Conservation (phyloP, 2,113 vertebrate genomes). For the Anser brachyrhynchus region DNA sequence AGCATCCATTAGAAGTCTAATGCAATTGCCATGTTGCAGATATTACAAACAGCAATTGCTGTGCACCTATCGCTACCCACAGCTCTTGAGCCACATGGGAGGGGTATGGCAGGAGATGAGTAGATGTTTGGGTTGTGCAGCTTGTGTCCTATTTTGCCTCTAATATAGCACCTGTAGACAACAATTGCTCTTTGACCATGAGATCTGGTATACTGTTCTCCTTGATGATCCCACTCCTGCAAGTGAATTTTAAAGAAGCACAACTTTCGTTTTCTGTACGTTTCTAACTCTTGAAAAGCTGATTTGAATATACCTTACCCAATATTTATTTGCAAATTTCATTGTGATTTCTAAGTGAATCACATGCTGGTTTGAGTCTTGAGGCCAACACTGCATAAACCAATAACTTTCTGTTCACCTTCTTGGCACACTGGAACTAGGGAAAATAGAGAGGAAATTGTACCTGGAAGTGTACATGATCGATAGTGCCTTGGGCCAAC, state of each 20-base stretch:
- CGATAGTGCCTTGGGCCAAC: not conserved
- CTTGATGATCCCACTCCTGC: not conserved
- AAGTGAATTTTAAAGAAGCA: not conserved
- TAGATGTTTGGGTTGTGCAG: accelerated
- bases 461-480: not conserved
- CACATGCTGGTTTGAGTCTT: not conserved
- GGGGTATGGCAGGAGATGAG: not conserved
- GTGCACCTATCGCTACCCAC: accelerated
- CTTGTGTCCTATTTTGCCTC: accelerated
- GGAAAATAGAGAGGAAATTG: not conserved
- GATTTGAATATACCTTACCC: not conserved
- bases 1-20: not conserved
- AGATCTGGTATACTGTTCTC: accelerated
- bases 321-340: not conserved
- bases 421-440: not conserved
- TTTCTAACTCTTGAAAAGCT: not conserved
- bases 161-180: not conserved
- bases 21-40: not conserved
- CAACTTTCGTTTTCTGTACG: not conserved
- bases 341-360: not conserved
- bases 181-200: not conserved
- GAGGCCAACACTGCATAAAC: not conserved
- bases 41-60: accelerated
- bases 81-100: accelerated
- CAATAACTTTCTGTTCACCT: not conserved